Conservation (phyloP, 2,888 invertebrate species). For the Lamproptera curius region DNA sequence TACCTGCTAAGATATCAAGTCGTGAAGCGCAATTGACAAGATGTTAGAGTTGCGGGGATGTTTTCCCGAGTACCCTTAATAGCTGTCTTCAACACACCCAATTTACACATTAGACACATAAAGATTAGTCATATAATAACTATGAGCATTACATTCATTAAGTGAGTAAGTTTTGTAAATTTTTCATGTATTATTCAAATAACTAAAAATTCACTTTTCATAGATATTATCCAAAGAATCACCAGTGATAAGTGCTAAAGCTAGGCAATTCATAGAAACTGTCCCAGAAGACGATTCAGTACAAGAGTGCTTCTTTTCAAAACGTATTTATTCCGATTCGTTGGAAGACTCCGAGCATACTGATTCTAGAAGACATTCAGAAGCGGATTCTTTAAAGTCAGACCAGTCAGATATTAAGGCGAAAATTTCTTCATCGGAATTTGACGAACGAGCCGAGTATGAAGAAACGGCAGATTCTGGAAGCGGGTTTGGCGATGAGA, state of each 20-base stretch:
- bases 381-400: slow-evolving; percentile 72
- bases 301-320: slow-evolving; percentile 75
- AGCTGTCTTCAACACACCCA: too few relatives aligned
- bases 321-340: slow-evolving; percentile 73
- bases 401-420: slow-evolving; percentile 71
- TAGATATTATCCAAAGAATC: slow-evolving; percentile 67
- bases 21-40: too few relatives aligned
- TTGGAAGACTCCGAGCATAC: slow-evolving; percentile 73
- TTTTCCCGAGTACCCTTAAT: too few relatives aligned
- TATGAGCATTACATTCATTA: too few relatives aligned
- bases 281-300: slow-evolving; percentile 76
- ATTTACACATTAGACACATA: too few relatives aligned
- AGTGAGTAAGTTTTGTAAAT: too few relatives aligned
- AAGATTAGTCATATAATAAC: too few relatives aligned
- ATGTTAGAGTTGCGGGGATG: too few relatives aligned
- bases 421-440: slow-evolving; percentile 70
- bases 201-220: too few relatives aligned
- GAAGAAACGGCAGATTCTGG: slow-evolving; percentile 70
- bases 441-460: slow-evolving; percentile 71
- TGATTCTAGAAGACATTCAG: slow-evolving; percentile 70
- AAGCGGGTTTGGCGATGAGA: slow-evolving; percentile 73
- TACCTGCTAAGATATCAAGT: too few relatives aligned
- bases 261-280: slow-evolving; percentile 73
- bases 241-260: slow-evolving; percentile 72
- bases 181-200: too few relatives aligned